These are phyloP conservation scores for Acanthisitta chloris DNA, from an alignment of 2,113 vertebrate genomes.

Conservation along the genomic window DNA sequence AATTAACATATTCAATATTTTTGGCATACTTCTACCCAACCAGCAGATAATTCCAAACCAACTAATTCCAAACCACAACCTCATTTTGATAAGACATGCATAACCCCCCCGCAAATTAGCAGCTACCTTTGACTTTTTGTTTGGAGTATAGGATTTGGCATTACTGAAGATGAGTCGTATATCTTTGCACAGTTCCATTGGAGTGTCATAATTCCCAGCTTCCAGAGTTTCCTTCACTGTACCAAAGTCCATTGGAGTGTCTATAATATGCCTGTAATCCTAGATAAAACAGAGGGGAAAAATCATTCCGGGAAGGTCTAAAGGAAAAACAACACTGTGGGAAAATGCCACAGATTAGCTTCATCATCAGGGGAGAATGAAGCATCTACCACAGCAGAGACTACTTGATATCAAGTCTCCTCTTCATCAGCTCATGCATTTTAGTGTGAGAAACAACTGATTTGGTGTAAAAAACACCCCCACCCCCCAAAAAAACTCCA, in stretches of 20 bases:
- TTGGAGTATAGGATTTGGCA: constrained; percentile 95
- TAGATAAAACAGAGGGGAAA: constrained; percentile 54
- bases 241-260: constrained; percentile 94
- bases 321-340: neutral
- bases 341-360: neutral
- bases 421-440: neutral
- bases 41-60: neutral
- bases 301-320: neutral
- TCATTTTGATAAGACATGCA: neutral
- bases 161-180: constrained; percentile 93
- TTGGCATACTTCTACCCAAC: neutral
- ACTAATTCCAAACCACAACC: neutral
- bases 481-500: rapidly evolving
- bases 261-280: constrained; percentile 92
- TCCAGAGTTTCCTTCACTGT: constrained; percentile 85
- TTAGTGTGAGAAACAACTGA: neutral
- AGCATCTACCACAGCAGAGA: neutral
- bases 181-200: constrained; percentile 93
- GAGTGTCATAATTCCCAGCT: constrained; percentile 88
- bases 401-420: neutral
- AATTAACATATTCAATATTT: neutral
- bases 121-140: constrained; percentile 94
- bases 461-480: neutral
- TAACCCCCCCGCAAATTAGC: neutral
- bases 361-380: neutral